Conservation (phyloP, 2,888 invertebrate species). For the Epistrophella euchroma region DNA sequence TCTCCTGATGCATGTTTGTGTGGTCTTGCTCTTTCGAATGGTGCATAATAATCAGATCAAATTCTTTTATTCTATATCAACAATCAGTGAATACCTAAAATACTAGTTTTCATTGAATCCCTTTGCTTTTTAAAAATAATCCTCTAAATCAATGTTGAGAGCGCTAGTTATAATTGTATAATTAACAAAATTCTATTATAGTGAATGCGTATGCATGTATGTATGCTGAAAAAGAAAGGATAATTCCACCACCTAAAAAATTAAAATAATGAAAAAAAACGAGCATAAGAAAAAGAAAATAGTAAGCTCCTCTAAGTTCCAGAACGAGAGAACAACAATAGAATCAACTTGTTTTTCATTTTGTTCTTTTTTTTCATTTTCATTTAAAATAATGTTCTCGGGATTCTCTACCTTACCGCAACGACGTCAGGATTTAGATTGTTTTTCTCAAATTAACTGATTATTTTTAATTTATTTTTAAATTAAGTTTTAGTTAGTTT, state of each 20-base stretch:
- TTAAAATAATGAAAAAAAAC: background rate
- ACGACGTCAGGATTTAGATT: background rate
- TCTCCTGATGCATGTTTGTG: too few species aligned
- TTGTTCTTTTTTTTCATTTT: background rate
- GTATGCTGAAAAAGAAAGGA: background rate
- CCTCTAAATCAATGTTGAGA: too few species aligned
- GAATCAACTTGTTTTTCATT: slow-evolving; percentile 1
- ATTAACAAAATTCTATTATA: background rate
- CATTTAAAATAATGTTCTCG: background rate
- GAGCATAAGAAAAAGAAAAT: background rate
- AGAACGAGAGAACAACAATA: background rate
- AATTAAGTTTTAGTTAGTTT: background rate
- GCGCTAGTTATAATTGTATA: background rate
- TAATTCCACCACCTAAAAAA: background rate
- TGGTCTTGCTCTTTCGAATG: too few species aligned
- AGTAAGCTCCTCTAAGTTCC: background rate
- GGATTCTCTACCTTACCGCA: background rate
- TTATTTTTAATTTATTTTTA: slow-evolving; percentile 4
- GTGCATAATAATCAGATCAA: too few species aligned
- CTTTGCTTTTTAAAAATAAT: too few species aligned
- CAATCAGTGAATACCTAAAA: too few species aligned
- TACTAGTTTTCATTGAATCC: too few species aligned
- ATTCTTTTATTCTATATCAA: too few species aligned
- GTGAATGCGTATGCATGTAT: background rate
- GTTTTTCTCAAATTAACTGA: background rate